A percentile compares a stretch with the other conserved stretches of the same genome.
These are phyloP conservation scores for Pherbina coryleti DNA, from an alignment of 2,888 invertebrate genomes.

Conservation along the genomic window DNA sequence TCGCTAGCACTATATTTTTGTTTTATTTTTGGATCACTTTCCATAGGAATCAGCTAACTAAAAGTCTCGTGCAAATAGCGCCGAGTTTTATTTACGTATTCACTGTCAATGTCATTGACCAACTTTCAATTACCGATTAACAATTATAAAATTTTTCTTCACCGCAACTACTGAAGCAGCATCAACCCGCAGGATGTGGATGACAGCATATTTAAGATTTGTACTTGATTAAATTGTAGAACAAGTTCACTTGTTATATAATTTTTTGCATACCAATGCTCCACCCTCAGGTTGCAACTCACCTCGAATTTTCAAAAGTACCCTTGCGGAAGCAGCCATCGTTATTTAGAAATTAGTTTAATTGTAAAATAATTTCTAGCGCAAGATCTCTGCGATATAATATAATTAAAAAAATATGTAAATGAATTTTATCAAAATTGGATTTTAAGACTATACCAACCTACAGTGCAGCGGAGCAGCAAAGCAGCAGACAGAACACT, in stretches of 20 bases:
- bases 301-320: conserved; percentile 74
- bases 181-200: too few species aligned
- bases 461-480: not conserved
- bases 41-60: not conserved
- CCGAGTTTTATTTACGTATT: not conserved
- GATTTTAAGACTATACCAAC: not conserved
- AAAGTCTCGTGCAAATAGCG: not conserved
- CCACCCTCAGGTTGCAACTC: conserved; percentile 55
- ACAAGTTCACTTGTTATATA: conserved; percentile 54
- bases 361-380: not conserved
- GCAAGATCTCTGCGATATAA: not conserved
- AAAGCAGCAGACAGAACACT: not conserved
- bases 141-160: too few species aligned
- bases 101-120: conserved; percentile 17
- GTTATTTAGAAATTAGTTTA: conserved; percentile 39
- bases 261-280: conserved; percentile 45
- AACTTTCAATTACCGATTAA: too few species aligned
- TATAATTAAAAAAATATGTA: not conserved
- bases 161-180: too few species aligned
- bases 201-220: too few species aligned
- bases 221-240: too few species aligned
- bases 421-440: not conserved
- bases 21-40: conserved; percentile 20
- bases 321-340: conserved; percentile 75
- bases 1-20: not conserved